A percentile compares a stretch with the other conserved stretches of the same genome.
Evolutionary conservation across 2,888 invertebrate species (phyloP).

Genomic region (Orchesella flavescens): DNA sequence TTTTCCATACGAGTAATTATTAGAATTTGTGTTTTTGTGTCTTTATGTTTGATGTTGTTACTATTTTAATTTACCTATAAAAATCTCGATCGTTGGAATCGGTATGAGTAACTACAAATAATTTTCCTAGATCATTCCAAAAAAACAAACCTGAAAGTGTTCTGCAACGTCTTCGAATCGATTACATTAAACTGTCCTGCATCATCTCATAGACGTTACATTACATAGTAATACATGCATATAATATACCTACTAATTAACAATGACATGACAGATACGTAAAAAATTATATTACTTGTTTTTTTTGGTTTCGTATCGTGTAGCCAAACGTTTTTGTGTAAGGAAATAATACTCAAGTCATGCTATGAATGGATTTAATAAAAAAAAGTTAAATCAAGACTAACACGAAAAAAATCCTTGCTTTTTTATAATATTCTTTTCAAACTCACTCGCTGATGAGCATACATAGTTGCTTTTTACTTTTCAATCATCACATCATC

Average conservation of each 20-base stretch:
- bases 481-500: too few species aligned
- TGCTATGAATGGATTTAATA: slow-evolving; percentile 34
- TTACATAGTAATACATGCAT: neutral
- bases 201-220: neutral
- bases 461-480: too few species aligned
- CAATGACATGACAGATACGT: neutral
- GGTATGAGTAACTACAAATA: neutral
- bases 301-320: slow-evolving; percentile 24
- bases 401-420: neutral
- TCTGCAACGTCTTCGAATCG: neutral
- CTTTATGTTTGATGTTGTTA: too few species aligned
- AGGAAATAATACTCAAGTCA: slow-evolving; percentile 49
- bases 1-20: too few species aligned
- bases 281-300: neutral
- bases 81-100: too few species aligned
- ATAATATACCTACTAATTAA: neutral
- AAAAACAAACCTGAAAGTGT: neutral
- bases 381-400: slow-evolving; percentile 17
- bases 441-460: neutral
- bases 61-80: too few species aligned
- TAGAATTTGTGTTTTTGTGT: too few species aligned
- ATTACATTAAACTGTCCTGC: neutral
- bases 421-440: neutral
- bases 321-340: slow-evolving; percentile 19
- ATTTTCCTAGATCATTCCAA: neutral